Evolutionary conservation across 2,888 invertebrate species (phyloP), one percentile per base, ranked within the genome.

Genomic region (Ormyrus pomaceus): DNA sequence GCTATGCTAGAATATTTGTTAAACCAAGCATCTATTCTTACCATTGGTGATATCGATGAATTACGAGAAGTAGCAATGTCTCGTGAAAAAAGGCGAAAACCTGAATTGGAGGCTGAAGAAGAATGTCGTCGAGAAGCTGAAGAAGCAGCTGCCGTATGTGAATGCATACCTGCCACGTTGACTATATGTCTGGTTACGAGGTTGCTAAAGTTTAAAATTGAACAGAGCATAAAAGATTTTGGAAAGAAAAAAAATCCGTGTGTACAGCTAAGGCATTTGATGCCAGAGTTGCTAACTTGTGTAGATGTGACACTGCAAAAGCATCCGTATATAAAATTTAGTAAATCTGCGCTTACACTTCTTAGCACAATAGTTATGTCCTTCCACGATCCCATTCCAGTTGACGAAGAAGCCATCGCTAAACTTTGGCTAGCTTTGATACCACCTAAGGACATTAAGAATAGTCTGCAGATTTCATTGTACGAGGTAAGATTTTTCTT

Each of bases 341-440:
- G 89, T 70, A 86, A 86, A 59, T 88, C 88, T 0, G 88, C 87
- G 4, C 79, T 91, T 4, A 87, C 87, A 5, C 70, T 90, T 2
- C 81, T 91, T 0, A 89, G 88, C 6, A 82, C 88, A 4, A 86
- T 89, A n/a, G 87, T 88, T 0, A 84, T 89, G 34, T 88, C 88
- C 0, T 88, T 88, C 0, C 86, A 87, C 53, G 86, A 85, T 69
- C 83, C 87, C 0, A 85, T 86, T n/a, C 87, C 88, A 0, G 83
- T 89, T n/a, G 86, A 86, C 58, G 87, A 88, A 10, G 88, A 88
- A 48, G 85, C 88, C 9, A 86, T 89, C n/a, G 86, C 88, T 0
- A 89, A 88, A 77, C 74, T 91, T 0, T 90, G 90, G 88, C 82
- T 90, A n/a, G 86, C 85, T 3, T 83, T 91, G 6, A 86, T 88